Evolutionary conservation across 2,113 vertebrate genomes (phyloP).

Genomic region (Paracanthobrama guichenoti): DNA sequence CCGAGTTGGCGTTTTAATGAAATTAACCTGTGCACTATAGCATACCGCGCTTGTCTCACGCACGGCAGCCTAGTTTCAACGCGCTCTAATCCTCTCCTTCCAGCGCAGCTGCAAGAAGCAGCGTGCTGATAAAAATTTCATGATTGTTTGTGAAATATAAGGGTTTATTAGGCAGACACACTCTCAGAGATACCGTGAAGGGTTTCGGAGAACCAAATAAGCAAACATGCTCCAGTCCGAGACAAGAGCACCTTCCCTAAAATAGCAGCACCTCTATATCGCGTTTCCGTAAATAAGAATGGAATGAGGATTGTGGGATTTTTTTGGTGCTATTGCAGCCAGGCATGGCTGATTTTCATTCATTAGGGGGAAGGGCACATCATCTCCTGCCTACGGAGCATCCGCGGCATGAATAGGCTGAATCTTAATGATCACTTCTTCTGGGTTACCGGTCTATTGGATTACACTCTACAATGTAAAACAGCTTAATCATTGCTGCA

Average conservation of each 20-base stretch:
- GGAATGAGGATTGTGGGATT: not conserved
- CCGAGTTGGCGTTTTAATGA: not conserved
- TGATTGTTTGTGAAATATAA: slow-evolving; percentile 47
- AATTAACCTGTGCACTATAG: slow-evolving; percentile 21
- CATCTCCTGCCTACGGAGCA: slow-evolving; percentile 22
- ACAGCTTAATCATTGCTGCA: slow-evolving; percentile 50
- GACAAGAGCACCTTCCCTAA: not conserved
- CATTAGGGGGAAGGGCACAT: slow-evolving; percentile 25
- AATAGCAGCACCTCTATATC: slow-evolving; percentile 4
- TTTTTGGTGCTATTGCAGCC: not conserved
- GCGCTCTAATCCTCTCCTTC: slow-evolving; percentile 33
- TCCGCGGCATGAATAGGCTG: slow-evolving; percentile 28
- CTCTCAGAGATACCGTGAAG: not conserved
- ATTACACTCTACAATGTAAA: slow-evolving; percentile 53
- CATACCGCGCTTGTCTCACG: not conserved
- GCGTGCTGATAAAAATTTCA: slow-evolving; percentile 50
- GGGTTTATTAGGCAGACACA: not conserved
- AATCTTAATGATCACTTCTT: slow-evolving; percentile 44
- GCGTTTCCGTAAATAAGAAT: not conserved
- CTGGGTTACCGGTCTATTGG: slow-evolving; percentile 43
- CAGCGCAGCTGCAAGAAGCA: slow-evolving; percentile 28
- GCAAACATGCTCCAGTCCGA: not conserved
- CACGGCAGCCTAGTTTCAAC: not conserved
- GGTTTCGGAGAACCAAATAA: not conserved
- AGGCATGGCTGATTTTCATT: slow-evolving; percentile 5